Percentiles rank a stretch among this genome's conserved stretches.
These are phyloP conservation scores for Montipora sp. DNA, from an alignment of 64 coral and sea anemone species.

Conservation along the genomic window DNA sequence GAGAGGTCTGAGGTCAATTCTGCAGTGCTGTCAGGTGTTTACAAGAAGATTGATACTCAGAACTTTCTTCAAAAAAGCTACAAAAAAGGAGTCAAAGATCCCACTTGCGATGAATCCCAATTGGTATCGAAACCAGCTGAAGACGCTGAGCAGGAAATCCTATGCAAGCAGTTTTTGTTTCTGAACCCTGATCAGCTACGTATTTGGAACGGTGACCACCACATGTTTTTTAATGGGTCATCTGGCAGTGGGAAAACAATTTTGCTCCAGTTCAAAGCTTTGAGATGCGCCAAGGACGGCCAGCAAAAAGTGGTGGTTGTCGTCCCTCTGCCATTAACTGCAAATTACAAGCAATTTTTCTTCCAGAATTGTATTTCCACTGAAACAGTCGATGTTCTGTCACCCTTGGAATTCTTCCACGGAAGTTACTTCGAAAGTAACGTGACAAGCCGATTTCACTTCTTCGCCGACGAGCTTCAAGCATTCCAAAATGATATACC, in stretches of 20 bases:
- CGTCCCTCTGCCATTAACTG: conserved; percentile 2
- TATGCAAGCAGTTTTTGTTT: conserved; percentile 22
- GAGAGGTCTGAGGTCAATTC: not conserved
- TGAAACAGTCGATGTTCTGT: not conserved
- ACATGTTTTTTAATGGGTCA: conserved; percentile 27
- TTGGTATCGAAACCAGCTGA: not conserved
- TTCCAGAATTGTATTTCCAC: not conserved
- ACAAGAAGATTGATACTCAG: conserved; percentile 17
- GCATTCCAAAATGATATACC: conserved; percentile 8
- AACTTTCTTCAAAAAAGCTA: conserved; percentile 30
- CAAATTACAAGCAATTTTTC: conserved; percentile 18
- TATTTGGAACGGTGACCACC: not conserved
- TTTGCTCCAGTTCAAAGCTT: conserved; percentile 49
- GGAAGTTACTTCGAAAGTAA: not conserved
- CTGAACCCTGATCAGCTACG: conserved; percentile 34
- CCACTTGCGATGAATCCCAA: not conserved
- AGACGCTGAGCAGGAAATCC: not conserved
- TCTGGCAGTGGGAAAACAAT: conserved; percentile 30
- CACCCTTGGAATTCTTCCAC: not conserved
- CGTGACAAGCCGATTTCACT: not conserved
- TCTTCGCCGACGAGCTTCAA: conserved; percentile 13
- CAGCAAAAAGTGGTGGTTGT: conserved; percentile 3
- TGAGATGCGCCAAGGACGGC: not conserved
- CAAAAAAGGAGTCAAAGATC: not conserved
- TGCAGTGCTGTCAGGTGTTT: not conserved